These are phyloP conservation scores for Pyralis farinalis DNA, from an alignment of 2,888 invertebrate genomes.

Conservation along the genomic window DNA sequence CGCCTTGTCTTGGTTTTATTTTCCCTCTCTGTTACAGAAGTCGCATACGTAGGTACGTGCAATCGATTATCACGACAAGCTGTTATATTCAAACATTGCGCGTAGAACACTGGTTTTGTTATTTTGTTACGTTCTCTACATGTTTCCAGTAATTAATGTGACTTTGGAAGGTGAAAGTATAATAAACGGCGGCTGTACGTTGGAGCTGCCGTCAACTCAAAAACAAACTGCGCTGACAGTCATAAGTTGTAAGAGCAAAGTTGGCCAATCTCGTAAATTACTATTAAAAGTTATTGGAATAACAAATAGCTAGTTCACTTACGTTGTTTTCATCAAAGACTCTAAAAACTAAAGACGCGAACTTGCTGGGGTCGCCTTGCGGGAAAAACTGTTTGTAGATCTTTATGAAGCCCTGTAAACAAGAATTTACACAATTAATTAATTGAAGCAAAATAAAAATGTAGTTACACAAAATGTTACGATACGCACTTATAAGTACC, in stretches of 20 bases:
- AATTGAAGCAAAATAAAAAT: too few species aligned
- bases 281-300: not conserved
- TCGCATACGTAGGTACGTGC: too few species aligned
- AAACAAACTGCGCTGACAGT: not conserved
- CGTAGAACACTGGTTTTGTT: too few species aligned
- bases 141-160: not conserved
- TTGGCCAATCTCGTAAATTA: slow-evolving; percentile 2
- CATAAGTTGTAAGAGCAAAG: not conserved
- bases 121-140: not conserved
- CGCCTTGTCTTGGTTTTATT: too few species aligned
- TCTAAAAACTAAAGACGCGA: slow-evolving; percentile 98
- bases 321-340: slow-evolving; percentile 99
- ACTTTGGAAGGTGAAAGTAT: not conserved
- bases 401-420: slow-evolving; percentile 96
- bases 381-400: slow-evolving; percentile 99
- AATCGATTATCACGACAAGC: too few species aligned
- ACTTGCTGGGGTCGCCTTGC: slow-evolving; percentile 99
- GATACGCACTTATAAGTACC: too few species aligned
- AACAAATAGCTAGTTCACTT: slow-evolving; percentile 62
- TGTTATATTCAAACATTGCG: too few species aligned
- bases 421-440: slow-evolving; percentile 15
- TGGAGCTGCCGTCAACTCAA: not conserved
- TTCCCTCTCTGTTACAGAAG: too few species aligned
- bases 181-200: not conserved
- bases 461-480: too few species aligned